Percentiles rank a stretch among this genome's conserved stretches.
Conservation (phyloP, 2,113 vertebrate species). For the Pantherophis guttatus region DNA sequence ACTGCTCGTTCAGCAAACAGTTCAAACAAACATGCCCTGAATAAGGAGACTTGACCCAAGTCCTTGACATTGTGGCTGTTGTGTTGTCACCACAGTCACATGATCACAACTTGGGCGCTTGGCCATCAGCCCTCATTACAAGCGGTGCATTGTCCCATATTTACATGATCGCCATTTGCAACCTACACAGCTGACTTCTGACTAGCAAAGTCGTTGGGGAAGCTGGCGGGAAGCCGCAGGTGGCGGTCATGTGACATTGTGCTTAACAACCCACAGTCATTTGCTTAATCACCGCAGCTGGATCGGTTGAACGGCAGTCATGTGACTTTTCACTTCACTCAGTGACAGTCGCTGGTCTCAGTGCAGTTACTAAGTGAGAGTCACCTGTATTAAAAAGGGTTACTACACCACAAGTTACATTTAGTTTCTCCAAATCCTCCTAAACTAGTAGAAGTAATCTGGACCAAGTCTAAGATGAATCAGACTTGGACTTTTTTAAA, state of each 20-base stretch:
- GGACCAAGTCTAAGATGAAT: background rate
- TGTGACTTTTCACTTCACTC: background rate
- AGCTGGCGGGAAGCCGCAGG: background rate
- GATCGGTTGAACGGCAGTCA: background rate
- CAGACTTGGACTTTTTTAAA: background rate
- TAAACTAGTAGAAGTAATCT: background rate
- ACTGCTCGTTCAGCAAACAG: background rate
- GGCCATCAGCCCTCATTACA: background rate
- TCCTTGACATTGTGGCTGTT: background rate
- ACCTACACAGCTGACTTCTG: background rate
- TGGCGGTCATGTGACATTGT: background rate
- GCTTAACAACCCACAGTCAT: background rate
- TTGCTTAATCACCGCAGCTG: background rate
- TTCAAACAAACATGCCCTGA: background rate
- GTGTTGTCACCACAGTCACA: background rate
- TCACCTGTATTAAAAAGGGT: background rate
- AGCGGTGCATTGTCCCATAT: background rate
- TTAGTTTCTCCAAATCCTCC: background rate
- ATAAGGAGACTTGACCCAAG: background rate
- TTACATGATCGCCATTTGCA: background rate
- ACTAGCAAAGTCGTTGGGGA: background rate
- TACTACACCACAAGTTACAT: background rate
- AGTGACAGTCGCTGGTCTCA: background rate
- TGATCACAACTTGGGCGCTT: background rate
- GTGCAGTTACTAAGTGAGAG: background rate